Evolutionary conservation across 1,140 invertebrate species (phyloP), one percentile per base, ranked within the genome.

Genomic region (Drosophila ogumai): DNA sequence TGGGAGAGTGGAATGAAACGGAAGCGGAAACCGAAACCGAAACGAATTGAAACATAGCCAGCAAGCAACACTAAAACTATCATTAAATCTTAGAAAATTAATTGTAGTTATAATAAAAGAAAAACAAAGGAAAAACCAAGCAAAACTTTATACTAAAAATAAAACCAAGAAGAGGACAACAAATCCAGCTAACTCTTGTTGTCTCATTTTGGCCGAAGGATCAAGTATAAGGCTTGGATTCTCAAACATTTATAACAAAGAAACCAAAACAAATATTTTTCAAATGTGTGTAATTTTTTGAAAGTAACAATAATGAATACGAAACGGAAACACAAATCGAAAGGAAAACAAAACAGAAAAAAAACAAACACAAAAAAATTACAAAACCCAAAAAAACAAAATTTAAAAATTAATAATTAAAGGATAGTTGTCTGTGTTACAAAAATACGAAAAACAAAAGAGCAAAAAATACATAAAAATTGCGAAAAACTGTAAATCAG

Each of bases 211-310:
- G 55, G 54, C 77, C 64, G 50, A 58, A 36, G 32, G 13, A 15
- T n/a, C 19, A 54, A 36, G 50, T 19, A 36, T 54, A 54, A 38
- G n/a, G 34, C 52, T 38, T 55, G 19, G 52, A n/a, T 55, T 55
- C 52, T 13, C 28, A 0, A 38, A 54, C 65, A 75, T 31, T 40
- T 32, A 34, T 57, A 73, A 81, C 61, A 43, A 71, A n/a, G 59
- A 61, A 36, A 54, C 61, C 46, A 64, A 72, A 58, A 60, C 55
- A 56, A 79, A 90, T 90, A 85, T 90, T 90, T 90, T 90, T 90
- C 85, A 90, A 90, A 64, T 90, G 85, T 90, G 85, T 90, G 86
- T 90, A 90, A 90, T 90, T 90, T 90, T 90, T 90, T 90, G 86
- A 90, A 90, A 67, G 68, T 90, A 90, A 90, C 78, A 90, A 90